A percentile compares a stretch with the other conserved stretches of the same genome.
Evolutionary conservation across 1,140 invertebrate genomes (phyloP).

Genomic region (Meloidogyne hapla): DNA sequence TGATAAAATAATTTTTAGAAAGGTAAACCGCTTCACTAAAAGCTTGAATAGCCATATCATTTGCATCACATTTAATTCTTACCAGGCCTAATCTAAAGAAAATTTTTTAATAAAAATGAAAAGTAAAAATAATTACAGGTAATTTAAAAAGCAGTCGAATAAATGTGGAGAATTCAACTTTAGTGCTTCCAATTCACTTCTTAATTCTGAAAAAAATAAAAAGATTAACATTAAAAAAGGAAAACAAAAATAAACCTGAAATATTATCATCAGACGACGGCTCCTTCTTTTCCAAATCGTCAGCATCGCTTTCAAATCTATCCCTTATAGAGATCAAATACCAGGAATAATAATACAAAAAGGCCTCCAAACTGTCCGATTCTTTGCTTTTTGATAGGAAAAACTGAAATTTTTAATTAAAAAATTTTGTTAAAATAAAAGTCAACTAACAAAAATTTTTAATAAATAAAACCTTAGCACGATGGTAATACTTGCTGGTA

Average conservation of each 20-base stretch:
- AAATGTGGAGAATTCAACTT: constrained; percentile 36
- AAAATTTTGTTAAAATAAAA: constrained; percentile 12
- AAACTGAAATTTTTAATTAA: constrained; percentile 11
- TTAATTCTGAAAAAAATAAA: constrained; percentile 26
- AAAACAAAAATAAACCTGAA: constrained; percentile 5
- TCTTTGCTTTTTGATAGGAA: constrained; percentile 14
- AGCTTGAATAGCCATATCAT: constrained; percentile 33
- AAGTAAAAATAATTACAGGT: constrained; percentile 40
- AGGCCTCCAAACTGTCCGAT: constrained; percentile 33
- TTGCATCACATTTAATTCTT: constrained; percentile 23
- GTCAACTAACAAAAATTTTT: too few relatives aligned
- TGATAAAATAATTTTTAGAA: background rate
- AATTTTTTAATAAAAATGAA: constrained; percentile 10
- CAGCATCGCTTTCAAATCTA: constrained; percentile 35
- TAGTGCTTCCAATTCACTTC: constrained; percentile 39
- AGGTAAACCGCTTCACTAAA: constrained; percentile 31
- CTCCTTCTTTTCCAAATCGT: constrained; percentile 39
- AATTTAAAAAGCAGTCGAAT: constrained; percentile 49
- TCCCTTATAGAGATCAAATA: constrained; percentile 48
- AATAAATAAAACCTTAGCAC: constrained; percentile 16
- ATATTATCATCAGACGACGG: constrained; percentile 23
- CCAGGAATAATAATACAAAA: constrained; percentile 53
- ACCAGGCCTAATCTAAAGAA: constrained; percentile 37
- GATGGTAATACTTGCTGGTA: constrained; percentile 35
- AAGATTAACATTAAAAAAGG: too few relatives aligned